Base-by-base conservation (phyloP, 2,888 invertebrate genomes). In the Morpho achilles region DNA sequence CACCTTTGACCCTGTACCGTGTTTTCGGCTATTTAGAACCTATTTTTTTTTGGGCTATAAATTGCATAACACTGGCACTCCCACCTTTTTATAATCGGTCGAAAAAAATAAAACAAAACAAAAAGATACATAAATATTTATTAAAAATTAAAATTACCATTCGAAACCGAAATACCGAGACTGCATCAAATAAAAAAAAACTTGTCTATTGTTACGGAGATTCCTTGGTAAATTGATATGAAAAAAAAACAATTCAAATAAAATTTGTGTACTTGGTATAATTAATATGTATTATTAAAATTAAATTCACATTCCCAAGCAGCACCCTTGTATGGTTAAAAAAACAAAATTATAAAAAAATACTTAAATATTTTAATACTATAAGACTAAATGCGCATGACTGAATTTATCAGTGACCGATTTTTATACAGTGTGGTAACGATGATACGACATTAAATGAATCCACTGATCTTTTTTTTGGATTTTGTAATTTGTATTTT, bases 41-140 rank as follows among this genome's bases (percentile, higher is more conserved):
- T 8, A 47, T 48, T 16, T 16, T 16, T 51, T 47, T 60, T 60
- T 76, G 80, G 80, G 75, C 73, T 80, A 85, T 87, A 88, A 88
- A 87, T 87, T 89, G 89, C 88, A 87, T 88, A 87, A 87, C 87
- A 87, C 85, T 74, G 32, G 80, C 82, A 82, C 84, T 84, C 84
- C 80, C 83, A 83, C 83, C 77, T 67, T 61, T 54, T 64, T 62
- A 65, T 54, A 59, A n/a, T 58, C 59, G 53, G 9, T 54, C 64
- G 69, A 71, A 67, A 71, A 74, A 85, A 87, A 82, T 76, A 80
- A 84, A 85, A 82, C 76, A 80, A 82, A 69, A 10, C 45, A 72
- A 72, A 80, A 81, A 82, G 77, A 83, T 87, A 87, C 76, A 87
- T 86, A 87, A 87, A 88, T 88, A 87, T 88, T 88, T 88, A 88